A percentile compares a stretch with the other conserved stretches of the same genome.
These are phyloP conservation scores for Diaphora mendica DNA, from an alignment of 2,888 invertebrate species.

Conservation along the genomic window DNA sequence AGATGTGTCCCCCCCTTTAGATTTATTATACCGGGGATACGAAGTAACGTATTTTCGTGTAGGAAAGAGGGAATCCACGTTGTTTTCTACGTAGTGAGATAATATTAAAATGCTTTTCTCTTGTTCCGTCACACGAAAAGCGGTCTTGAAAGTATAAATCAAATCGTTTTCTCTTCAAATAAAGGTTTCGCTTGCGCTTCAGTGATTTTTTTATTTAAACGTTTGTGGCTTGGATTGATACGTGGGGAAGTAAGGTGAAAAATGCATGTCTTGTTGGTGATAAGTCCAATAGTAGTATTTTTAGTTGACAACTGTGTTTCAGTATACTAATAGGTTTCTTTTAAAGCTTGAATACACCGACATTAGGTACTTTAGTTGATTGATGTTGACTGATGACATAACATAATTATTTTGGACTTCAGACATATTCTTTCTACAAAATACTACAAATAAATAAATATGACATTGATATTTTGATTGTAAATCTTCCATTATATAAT, in stretches of 20 bases:
- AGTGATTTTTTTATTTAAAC: conserved; percentile 41
- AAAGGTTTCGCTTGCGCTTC: conserved; percentile 50
- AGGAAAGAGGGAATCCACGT: conserved; percentile 67
- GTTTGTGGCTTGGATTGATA: conserved; percentile 41
- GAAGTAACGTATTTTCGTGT: conserved; percentile 73
- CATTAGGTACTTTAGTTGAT: background rate
- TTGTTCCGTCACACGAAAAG: conserved; percentile 65
- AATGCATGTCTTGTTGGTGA: background rate
- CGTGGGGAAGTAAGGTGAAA: conserved; percentile 13
- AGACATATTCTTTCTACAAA: background rate
- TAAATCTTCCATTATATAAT: background rate
- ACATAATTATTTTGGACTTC: background rate
- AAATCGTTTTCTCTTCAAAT: conserved; percentile 55
- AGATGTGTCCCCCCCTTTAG: conserved; percentile 80
- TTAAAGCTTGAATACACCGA: background rate
- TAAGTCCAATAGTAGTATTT: background rate
- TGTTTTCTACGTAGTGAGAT: conserved; percentile 70
- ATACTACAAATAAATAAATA: background rate
- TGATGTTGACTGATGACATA: background rate
- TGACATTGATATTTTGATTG: background rate
- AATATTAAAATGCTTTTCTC: conserved; percentile 71
- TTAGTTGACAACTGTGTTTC: background rate
- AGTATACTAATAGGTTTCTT: background rate
- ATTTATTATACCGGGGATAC: conserved; percentile 80
- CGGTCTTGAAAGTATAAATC: conserved; percentile 69